A percentile compares a stretch with the other conserved stretches of the same genome.
Conservation (phyloP, 1,140 invertebrate genomes). For the Drosophila arawakana region DNA sequence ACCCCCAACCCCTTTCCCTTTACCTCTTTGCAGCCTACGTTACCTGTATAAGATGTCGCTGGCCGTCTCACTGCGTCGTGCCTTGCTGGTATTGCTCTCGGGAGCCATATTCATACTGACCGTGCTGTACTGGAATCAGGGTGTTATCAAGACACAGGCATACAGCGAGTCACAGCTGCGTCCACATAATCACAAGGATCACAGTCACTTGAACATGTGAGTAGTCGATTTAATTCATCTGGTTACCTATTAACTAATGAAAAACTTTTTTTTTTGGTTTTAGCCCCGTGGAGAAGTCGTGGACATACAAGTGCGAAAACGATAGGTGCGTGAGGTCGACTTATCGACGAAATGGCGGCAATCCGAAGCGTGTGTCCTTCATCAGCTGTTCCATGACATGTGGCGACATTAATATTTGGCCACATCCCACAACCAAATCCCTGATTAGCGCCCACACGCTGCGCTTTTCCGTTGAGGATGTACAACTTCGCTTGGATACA, state of each 20-base stretch:
- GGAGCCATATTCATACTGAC: slow-evolving; percentile 78
- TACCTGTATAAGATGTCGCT: slow-evolving; percentile 84
- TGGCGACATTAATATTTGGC: slow-evolving; percentile 83
- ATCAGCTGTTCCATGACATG: slow-evolving; percentile 83
- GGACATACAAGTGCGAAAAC: slow-evolving; percentile 83
- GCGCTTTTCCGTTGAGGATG: slow-evolving; percentile 71
- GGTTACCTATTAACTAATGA: not conserved
- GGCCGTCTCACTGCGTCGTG: slow-evolving; percentile 79
- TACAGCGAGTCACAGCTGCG: slow-evolving; percentile 64
- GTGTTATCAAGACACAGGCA: slow-evolving; percentile 67
- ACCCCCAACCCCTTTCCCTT: not conserved
- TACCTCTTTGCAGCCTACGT: slow-evolving; percentile 67
- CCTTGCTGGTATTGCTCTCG: slow-evolving; percentile 70
- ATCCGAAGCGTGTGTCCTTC: slow-evolving; percentile 76
- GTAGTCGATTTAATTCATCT: slow-evolving; percentile 16
- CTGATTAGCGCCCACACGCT: slow-evolving; percentile 69
- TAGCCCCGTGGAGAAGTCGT: slow-evolving; percentile 81
- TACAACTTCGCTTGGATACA: slow-evolving; percentile 71
- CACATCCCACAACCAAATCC: slow-evolving; percentile 79
- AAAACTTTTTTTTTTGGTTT: not conserved
- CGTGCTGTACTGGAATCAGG: slow-evolving; percentile 83
- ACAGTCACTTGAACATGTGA: slow-evolving; percentile 62
- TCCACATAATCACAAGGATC: slow-evolving; percentile 56
- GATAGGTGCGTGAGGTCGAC: slow-evolving; percentile 73
- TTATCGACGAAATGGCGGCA: slow-evolving; percentile 53